Evolutionary conservation across 92 coral and sea anemone species (phyloP).

Genomic region (Virgularia gustaviana): DNA sequence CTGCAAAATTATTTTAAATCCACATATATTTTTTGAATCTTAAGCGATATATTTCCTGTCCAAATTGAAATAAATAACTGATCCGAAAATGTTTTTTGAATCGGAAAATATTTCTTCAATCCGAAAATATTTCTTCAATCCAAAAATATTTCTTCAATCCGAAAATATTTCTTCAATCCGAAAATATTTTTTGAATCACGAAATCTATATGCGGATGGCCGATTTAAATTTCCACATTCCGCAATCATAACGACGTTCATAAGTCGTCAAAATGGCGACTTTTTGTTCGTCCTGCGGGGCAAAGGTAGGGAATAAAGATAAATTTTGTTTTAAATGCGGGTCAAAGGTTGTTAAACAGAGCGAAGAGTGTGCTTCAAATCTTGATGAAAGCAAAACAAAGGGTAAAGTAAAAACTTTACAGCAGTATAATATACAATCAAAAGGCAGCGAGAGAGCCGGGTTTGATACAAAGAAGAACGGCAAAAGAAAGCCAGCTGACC

Average conservation of each 20-base stretch:
- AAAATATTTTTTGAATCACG: no score
- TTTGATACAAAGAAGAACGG: background rate
- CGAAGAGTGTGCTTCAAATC: background rate
- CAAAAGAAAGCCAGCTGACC: background rate
- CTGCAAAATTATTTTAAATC: no score
- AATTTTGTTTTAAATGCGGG: slow-evolving; percentile 45
- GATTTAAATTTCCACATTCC: no score
- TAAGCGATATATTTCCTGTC: no score
- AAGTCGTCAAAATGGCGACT: background rate
- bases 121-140: no score
- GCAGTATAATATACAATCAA: background rate
- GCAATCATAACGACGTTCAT: no score
- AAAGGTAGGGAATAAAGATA: slow-evolving; percentile 10
- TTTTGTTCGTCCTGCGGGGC: background rate
- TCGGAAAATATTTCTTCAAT: no score
- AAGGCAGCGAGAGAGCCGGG: background rate
- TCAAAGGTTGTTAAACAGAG: background rate
- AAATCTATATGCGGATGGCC: no score
- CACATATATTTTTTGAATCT: no score
- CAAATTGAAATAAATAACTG: background rate
- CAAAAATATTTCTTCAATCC: no score
- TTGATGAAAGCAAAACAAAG: background rate
- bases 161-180: no score
- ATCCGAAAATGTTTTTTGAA: background rate
- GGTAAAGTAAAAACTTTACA: background rate